Base-by-base conservation (phyloP, 2,113 vertebrate genomes). In the Actinemys pallida region DNA sequence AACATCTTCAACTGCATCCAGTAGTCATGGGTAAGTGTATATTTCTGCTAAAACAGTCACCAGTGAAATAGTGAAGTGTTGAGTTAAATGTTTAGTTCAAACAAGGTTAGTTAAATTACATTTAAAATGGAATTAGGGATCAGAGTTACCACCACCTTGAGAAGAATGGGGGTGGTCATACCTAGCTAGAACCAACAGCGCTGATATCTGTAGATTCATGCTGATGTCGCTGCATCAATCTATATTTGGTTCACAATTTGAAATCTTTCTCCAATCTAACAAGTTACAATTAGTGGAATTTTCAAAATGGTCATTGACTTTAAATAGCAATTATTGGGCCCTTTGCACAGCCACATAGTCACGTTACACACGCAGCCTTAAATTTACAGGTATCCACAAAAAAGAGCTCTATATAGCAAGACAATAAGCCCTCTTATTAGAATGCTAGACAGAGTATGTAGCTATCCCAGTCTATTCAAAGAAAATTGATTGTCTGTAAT, bases 401-500 rank as follows among this genome's bases (percentile, higher is more conserved):
- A 16, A 50, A 81, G 81, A 84, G 80, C 90, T 78, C 39, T 57
- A 1, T 3, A 4, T n/a, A 57, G 84, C 91, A 53, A 50, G 53
- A 90, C 76, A 95, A 84, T 84, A 93, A 96, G 4, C 29, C 20
- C 76, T 35, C 76, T 69, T 82, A 65, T 83, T 88, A 24, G 45
- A 81, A 76, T 62, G 69, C 25, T 86, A 87, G 93, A 90, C 62
- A 76, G 86, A 85, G 22, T 50, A 69, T 69, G 19, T 19, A n/a
- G 31, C 16, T 11, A 91, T 17, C 6, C 93, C 47, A 89, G 83
- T 89, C 83, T 95, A 7, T 88, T 54, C 81, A 86, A 85, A 83
- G 86, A 72, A 87, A 90, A 94, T 81, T 39, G 80, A 59, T 82
- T 94, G 94, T 96, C 93, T 95, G 95, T n/a, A 69, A 96, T 81